Percentiles rank a stretch among this genome's conserved stretches.
Conservation (phyloP, 1,140 invertebrate species). For the Euborellia annulipes region DNA sequence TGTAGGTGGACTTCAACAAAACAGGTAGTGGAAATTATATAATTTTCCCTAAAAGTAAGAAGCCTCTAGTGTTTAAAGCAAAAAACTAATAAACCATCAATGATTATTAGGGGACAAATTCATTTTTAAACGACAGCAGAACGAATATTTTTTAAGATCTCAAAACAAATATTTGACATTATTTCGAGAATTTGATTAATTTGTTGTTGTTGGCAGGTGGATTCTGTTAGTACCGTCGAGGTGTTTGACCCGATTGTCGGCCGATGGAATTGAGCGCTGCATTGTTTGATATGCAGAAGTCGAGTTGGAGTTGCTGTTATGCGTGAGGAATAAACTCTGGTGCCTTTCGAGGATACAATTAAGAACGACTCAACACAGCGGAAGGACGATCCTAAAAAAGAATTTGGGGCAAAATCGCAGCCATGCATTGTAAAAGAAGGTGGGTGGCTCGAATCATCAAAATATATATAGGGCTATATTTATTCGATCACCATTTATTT, state of each 20-base stretch:
- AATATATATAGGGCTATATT: too few species aligned
- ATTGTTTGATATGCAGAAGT: constrained; percentile 71
- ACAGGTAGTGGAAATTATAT: too few species aligned
- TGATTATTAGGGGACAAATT: constrained; percentile 5
- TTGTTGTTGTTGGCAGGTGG: constrained; percentile 38
- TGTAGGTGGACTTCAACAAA: constrained; percentile 72
- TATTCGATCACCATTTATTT: too few species aligned
- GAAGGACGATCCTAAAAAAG: constrained; percentile 63
- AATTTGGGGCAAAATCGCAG: constrained; percentile 60
- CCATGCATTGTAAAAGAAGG: constrained; percentile 74
- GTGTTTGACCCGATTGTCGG: constrained; percentile 60
- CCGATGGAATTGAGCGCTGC: constrained; percentile 60
- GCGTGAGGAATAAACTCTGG: constrained; percentile 53
- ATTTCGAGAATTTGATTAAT: too few species aligned
- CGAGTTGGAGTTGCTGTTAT: constrained; percentile 73
- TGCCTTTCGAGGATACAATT: constrained; percentile 67
- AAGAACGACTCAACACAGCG: constrained; percentile 62
- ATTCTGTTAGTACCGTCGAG: constrained; percentile 76
- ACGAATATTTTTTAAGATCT: too few species aligned
- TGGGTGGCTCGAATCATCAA: too few species aligned
- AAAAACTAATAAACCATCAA: too few species aligned
- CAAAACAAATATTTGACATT: too few species aligned
- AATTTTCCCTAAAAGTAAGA: too few species aligned
- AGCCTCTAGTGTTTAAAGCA: too few species aligned
- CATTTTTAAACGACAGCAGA: background rate